phyloP scores from a whole-genome alignment of 2,888 invertebrate genomes.

The Drosophila melanocephala region DNA sequence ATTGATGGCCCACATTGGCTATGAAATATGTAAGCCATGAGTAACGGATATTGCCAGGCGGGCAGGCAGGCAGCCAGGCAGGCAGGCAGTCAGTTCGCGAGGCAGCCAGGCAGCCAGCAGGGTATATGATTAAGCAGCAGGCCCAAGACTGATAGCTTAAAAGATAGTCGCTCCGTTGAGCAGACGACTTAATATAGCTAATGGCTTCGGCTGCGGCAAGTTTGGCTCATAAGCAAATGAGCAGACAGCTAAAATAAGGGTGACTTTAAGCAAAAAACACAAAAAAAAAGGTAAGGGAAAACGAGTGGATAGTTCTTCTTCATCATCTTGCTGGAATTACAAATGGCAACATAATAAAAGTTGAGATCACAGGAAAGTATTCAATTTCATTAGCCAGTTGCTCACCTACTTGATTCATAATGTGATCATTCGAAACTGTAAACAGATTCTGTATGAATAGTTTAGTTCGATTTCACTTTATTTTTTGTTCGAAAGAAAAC shows the following conservation, averaged over 20 bases:
- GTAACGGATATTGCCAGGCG: slow-evolving; percentile 29
- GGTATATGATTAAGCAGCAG: slow-evolving; percentile 41
- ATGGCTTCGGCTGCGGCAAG: slow-evolving; percentile 33
- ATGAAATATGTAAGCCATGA: slow-evolving; percentile 52
- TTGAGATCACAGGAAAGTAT: slow-evolving; percentile 12
- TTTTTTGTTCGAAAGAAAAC: slow-evolving; percentile 13
- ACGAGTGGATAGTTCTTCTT: background rate
- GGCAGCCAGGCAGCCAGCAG: background rate
- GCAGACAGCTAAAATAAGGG: slow-evolving; percentile 7
- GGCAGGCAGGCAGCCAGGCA: background rate
- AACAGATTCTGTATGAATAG: slow-evolving; percentile 1
- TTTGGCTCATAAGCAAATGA: slow-evolving; percentile 42
- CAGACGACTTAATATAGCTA: slow-evolving; percentile 43
- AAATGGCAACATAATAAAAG: slow-evolving; percentile 9
- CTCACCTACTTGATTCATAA: background rate
- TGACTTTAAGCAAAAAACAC: background rate
- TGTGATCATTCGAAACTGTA: background rate
- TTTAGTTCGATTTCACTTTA: slow-evolving; percentile 7
- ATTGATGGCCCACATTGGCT: slow-evolving; percentile 33
- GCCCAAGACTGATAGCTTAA: background rate
- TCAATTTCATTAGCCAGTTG: background rate
- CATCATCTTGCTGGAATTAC: slow-evolving; percentile 9
- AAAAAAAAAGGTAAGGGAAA: background rate
- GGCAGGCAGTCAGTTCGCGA: background rate
- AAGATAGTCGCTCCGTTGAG: slow-evolving; percentile 14